phyloP scores from a whole-genome alignment of 2,888 invertebrate genomes.

The Drosophila lutescens region DNA sequence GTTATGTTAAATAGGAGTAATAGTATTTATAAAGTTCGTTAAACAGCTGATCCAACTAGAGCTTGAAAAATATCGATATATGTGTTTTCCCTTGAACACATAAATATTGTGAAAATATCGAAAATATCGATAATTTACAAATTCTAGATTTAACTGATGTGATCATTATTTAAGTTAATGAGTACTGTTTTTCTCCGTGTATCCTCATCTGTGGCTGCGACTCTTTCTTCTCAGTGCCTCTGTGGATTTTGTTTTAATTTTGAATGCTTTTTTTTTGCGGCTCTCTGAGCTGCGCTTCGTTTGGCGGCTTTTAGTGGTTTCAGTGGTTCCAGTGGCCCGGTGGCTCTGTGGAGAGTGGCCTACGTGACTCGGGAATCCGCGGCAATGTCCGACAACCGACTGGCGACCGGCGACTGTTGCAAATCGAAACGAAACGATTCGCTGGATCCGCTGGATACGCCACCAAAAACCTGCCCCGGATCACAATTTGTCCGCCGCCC shows the following conservation, averaged over 20 bases:
- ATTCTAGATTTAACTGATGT: not conserved
- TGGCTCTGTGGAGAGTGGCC: conserved; percentile 67
- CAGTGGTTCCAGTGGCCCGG: conserved; percentile 12
- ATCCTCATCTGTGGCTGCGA: conserved; percentile 12
- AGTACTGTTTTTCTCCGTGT: conserved; percentile 3
- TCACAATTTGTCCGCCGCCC: conserved; percentile 61
- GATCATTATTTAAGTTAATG: not conserved
- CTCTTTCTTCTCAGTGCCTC: conserved; percentile 24
- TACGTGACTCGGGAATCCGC: conserved; percentile 82
- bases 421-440: conserved; percentile 51
- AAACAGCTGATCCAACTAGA: no score
- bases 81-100: no score
- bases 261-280: conserved; percentile 10
- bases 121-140: no score
- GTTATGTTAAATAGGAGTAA: no score
- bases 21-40: no score
- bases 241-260: conserved; percentile 13
- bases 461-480: conserved; percentile 58
- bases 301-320: conserved; percentile 26
- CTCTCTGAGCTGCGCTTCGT: conserved; percentile 23
- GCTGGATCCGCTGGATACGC: conserved; percentile 34
- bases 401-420: conserved; percentile 54
- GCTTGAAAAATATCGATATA: no score
- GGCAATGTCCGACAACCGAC: conserved; percentile 78
- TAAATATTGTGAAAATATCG: no score